Evolutionary conservation across 2,113 vertebrate species (phyloP), one percentile per base, ranked within the genome.

Genomic region (Micronycteris hirsuta): DNA sequence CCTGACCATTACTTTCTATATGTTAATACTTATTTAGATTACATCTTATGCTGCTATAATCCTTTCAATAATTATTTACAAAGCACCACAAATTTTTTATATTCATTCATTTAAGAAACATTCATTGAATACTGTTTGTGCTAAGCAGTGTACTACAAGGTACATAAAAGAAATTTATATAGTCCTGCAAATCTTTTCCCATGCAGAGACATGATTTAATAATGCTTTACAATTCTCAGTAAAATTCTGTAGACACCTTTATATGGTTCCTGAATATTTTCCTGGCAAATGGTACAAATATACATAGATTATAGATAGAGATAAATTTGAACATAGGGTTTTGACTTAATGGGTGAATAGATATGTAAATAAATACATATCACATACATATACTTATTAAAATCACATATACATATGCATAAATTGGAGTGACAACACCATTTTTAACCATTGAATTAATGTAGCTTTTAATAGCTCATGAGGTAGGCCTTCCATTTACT

Each of bases 221-320:
- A 71, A 93, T 76, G 20, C 45, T 90, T 97, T 65, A 82, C 87
- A 41, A 2, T 2, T 85, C 17, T 80, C 54, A 92, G 17, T 77
- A 91, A 77, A 94, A 80, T 70, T 52, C 22, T 89, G 3, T 61
- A 88, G 41, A 47, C 74, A 2, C 12, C 81, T 94, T 93, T 63
- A 94, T 83, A 71, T 89, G 5, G 20, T 86, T 93, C 11, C 58
- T 92, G 19, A 2, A 76, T 56, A 78, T 63, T 45, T 94, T 67
- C 43, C 63, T 85, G 5, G 22, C 93, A 93, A 96, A 91, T 74
- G 6, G 82, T 90, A 41, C 16, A 95, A 88, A 88, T 88, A 36
- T 45, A 78, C 36, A 65, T 20, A 77, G 9, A 56, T 58, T 22
- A 63, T 7, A 91, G 20, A 89, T 61, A 93, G 36, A 86, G 13